Evolutionary conservation across 1,140 invertebrate genomes (phyloP), one percentile per base, ranked within the genome.

Genomic region (Palaemon carinicauda): DNA sequence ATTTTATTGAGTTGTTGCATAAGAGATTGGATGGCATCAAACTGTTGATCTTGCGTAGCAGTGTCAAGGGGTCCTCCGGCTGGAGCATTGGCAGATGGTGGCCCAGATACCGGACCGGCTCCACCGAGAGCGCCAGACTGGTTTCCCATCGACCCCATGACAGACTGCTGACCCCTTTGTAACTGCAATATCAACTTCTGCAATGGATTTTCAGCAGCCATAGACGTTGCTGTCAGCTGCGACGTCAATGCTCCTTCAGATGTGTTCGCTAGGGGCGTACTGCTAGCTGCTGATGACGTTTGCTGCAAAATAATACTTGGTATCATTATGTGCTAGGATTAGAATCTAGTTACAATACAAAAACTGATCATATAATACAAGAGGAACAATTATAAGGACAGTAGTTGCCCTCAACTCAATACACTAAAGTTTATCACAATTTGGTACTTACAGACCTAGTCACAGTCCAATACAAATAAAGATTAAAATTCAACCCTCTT

Each of bases 21-120:
- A n/a, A 90, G 82, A 60, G 87, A 89, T 53, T 90, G 87, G 51
- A 90, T 90, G 29, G 89, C 87, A 87, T 90, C 89, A 82, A 85
- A 89, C 21, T 82, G 81, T 56, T 88, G 81, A 33, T 87, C 78
- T 5, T 82, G 65, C 1, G 89, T 56, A 21, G 80, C 82, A 12
- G 73, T 80, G 27, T 86, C 54, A 15, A 77, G 27, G 19, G 81
- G 56, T 5, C 84, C 69, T 50, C 31, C 73, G 27, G 53, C 69
- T 53, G 80, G 19, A 21, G 78, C 71, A 1, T 50, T 41, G 14
- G 79, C 21, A n/a, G 73, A 54, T 31, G 78, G n/a, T 27, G 87
- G 75, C 4, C 51, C 31, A 21, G 77, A 27, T 27, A 52, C 56
- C 21, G 50, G 24, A 3, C 15, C 41, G 21, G 29, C 41, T 71